A percentile compares a stretch with the other conserved stretches of the same genome.
Conservation (phyloP, 2,797 vertebrate species). For the Vultur gryphus region DNA sequence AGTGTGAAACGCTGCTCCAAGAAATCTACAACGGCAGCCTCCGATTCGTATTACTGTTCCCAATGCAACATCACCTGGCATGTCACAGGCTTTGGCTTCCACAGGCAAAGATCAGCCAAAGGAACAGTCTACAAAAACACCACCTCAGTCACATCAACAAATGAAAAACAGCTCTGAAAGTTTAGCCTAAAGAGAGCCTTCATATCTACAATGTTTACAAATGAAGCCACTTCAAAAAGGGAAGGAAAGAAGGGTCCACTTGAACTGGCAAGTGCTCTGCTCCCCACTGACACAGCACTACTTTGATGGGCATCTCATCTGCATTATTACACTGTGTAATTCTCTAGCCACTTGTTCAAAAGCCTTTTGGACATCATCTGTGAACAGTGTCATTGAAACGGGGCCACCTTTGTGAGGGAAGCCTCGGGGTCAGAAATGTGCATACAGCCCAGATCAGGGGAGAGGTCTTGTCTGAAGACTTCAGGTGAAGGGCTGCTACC, state of each 20-base stretch:
- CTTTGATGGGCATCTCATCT: neutral
- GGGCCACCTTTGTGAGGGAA: neutral
- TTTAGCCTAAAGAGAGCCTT: neutral
- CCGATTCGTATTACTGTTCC: neutral
- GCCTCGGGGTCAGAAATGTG: rapidly evolving
- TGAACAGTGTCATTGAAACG: neutral
- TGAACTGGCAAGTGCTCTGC: neutral
- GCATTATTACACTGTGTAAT: neutral
- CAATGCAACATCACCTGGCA: neutral
- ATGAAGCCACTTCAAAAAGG: neutral
- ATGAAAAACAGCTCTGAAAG: neutral
- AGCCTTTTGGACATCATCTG: neutral
- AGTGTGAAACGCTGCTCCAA: neutral
- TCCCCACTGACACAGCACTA: neutral
- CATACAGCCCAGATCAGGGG: neutral
- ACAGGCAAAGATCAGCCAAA: neutral
- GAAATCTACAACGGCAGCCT: neutral
- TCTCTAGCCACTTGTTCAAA: neutral
- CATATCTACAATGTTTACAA: neutral
- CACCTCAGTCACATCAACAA: neutral
- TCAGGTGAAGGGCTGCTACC: neutral
- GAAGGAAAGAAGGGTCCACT: neutral
- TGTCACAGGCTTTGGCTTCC: neutral
- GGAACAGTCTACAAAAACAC: neutral
- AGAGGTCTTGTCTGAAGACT: neutral